Conservation (phyloP, 1,140 invertebrate species). For the Procambarus clarkii region DNA sequence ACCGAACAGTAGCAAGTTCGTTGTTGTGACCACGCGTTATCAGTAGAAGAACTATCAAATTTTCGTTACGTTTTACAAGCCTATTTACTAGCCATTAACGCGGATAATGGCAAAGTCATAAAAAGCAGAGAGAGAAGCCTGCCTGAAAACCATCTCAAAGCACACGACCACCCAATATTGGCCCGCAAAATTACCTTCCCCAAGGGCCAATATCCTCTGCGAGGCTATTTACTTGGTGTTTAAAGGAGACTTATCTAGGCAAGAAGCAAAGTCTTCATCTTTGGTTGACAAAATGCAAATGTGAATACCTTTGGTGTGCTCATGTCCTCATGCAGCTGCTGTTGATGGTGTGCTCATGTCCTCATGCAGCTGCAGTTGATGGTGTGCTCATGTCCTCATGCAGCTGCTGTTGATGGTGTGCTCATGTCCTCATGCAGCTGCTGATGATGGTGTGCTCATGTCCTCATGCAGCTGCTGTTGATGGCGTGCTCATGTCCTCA, state of each 20-base stretch:
- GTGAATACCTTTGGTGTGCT: background rate
- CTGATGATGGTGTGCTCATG: too few relatives aligned
- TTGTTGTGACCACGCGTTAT: conserved; percentile 16
- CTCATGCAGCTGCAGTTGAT: too few relatives aligned
- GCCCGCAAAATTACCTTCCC: background rate
- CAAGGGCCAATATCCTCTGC: background rate
- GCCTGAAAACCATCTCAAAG: background rate
- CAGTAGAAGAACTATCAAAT: conserved; percentile 33
- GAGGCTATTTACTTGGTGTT: background rate
- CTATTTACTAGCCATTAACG: conserved; percentile 36
- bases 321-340: background rate
- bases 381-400: too few relatives aligned
- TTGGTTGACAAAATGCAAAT: conserved; percentile 1
- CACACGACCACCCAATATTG: background rate
- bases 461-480: too few relatives aligned
- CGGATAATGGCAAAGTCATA: conserved; percentile 33
- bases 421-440: too few relatives aligned
- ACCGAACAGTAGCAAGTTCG: background rate
- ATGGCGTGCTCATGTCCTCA: too few relatives aligned
- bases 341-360: too few relatives aligned
- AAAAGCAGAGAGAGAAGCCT: background rate
- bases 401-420: too few relatives aligned
- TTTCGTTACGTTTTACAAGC: conserved; percentile 46
- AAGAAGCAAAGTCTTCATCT: conserved; percentile 13
- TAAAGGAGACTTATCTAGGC: conserved; percentile 12